phyloP scores from a whole-genome alignment of 2,888 invertebrate genomes.

The Adelognathus sp. region DNA sequence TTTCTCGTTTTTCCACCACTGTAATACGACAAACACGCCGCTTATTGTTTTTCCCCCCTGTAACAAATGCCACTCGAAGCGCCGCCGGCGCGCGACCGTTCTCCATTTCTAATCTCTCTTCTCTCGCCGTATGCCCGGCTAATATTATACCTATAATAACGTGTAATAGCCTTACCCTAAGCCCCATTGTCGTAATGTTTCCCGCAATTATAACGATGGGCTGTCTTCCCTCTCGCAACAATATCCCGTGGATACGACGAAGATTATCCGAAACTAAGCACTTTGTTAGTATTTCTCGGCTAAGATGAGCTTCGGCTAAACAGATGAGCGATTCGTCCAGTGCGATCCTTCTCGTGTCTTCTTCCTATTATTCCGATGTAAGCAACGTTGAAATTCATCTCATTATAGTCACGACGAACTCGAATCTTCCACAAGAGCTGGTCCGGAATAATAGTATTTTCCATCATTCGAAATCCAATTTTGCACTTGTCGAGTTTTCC shows the following conservation, averaged over 20 bases:
- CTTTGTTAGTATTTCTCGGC: not conserved
- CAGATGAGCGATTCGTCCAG: slow-evolving; percentile 24
- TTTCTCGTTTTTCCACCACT: slow-evolving; percentile 7
- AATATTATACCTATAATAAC: slow-evolving; percentile 36
- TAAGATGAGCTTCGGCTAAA: slow-evolving; percentile 29
- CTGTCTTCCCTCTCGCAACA: slow-evolving; percentile 1
- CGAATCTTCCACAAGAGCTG: not conserved
- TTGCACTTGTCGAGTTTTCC: not conserved
- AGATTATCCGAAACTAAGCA: slow-evolving; percentile 39
- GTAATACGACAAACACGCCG: not conserved
- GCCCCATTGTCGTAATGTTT: slow-evolving; percentile 57
- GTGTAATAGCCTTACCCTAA: slow-evolving; percentile 22
- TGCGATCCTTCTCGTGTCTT: slow-evolving; percentile 9
- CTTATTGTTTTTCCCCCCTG: slow-evolving; percentile 18
- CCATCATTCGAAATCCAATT: not conserved
- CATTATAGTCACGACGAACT: not conserved
- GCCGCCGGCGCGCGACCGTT: slow-evolving; percentile 48
- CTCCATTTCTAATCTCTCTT: slow-evolving; percentile 58
- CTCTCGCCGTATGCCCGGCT: not conserved
- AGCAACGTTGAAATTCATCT: slow-evolving; percentile 36
- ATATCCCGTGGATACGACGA: not conserved
- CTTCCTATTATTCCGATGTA: slow-evolving; percentile 21
- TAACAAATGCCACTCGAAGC: slow-evolving; percentile 30
- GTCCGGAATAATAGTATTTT: not conserved
- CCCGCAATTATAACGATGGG: slow-evolving; percentile 55